These are phyloP conservation scores for Epinephelus coioides DNA, from an alignment of 2,797 vertebrate genomes.

Conservation along the genomic window DNA sequence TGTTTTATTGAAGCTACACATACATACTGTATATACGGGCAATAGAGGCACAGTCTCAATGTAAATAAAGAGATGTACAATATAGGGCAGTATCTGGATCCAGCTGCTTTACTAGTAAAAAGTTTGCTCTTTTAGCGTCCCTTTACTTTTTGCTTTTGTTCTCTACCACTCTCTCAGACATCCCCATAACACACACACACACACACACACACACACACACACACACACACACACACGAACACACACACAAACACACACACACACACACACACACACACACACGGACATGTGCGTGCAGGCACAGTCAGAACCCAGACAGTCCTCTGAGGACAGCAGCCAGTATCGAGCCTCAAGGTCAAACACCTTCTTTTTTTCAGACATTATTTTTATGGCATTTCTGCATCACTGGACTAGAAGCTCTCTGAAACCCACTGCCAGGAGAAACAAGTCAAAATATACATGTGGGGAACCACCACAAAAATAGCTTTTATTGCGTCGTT, in stretches of 20 bases:
- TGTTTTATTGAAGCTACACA: background rate
- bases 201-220: background rate
- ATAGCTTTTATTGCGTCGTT: background rate
- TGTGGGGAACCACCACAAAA: conserved; percentile 21
- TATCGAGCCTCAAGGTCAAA: conserved; percentile 61
- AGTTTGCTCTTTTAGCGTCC: background rate
- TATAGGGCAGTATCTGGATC: background rate
- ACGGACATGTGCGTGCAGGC: conserved; percentile 9
- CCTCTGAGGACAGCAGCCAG: conserved; percentile 54
- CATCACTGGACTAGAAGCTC: conserved; percentile 50
- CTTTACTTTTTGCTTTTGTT: background rate
- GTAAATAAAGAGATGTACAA: background rate
- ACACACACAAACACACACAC: background rate
- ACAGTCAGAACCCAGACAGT: conserved; percentile 52
- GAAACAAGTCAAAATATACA: conserved; percentile 24
- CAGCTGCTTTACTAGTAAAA: conserved; percentile 1
- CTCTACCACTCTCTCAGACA: conserved; percentile 1
- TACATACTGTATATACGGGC: background rate
- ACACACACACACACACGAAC: background rate
- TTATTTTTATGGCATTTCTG: conserved; percentile 53
- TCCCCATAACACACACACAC: background rate
- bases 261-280: background rate
- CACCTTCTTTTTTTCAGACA: conserved; percentile 41
- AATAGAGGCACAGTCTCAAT: background rate
- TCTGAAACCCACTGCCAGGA: conserved; percentile 33